Base-by-base conservation (phyloP, 2,113 vertebrate species). In the Perca schrenkii region DNA sequence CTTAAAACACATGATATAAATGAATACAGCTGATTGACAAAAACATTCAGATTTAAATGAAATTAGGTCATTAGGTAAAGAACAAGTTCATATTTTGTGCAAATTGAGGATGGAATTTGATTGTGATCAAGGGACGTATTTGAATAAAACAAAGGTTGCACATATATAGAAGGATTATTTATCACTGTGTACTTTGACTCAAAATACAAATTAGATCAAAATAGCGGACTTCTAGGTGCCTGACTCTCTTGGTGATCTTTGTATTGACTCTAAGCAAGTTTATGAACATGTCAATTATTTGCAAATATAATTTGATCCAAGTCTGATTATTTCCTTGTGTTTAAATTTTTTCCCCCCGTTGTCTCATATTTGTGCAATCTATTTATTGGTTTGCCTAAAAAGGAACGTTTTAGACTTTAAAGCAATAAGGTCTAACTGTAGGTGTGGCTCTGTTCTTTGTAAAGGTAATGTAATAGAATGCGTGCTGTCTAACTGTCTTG, bases 271-370 rank as follows among this genome's bases (percentile, higher is more conserved):
- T 17, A n/a, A 74, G 50, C 69, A 83, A 78, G 66, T 82, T 79
- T 52, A 73, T 34, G 31, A 77, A 47, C 14, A 57, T 57, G 7
- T 53, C 31, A 56, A 73, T 75, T 53, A 78, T 82, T 77, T 69
- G 15, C 19, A 67, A 69, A 86, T 79, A 73, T 61, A 15, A 70
- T 66, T 82, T 62, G 47, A 80, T 79, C 80, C 56, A 64, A 80
- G 60, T 74, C 68, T 6, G 34, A 56, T 60, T n/a, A 31, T 73
- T 65, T 65, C 22, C 54, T 43, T 46, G 36, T 52, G 43, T 66
- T 77, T 74, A 74, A 7, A 43, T 83, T 79, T 82, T 22, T 80
- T 21, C 13, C 49, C 31, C 56, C 65, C 72, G 65, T 62, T 47
- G 14, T 79, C 74, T 76, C 22, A 68, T 66, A 28, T 76, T 21